phyloP scores from a whole-genome alignment of 2,888 invertebrate genomes.

The Papilio demoleus region DNA sequence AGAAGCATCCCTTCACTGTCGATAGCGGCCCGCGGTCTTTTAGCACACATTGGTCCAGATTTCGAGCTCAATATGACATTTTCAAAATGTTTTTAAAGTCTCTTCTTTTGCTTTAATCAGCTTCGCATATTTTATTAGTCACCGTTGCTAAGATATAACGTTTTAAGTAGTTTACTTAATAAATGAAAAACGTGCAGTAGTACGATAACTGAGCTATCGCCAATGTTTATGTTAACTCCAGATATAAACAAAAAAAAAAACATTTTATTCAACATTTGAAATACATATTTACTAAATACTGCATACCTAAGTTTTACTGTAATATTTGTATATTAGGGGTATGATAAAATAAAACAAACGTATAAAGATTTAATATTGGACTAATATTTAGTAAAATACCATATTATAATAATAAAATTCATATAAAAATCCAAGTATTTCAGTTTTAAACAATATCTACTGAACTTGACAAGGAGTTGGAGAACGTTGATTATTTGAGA shows the following conservation, averaged over 20 bases:
- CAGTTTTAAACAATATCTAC: conserved; percentile 79
- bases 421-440: conserved; percentile 82
- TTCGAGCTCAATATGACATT: too few relatives aligned
- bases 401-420: conserved; percentile 82
- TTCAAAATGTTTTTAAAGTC: too few relatives aligned
- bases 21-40: too few relatives aligned
- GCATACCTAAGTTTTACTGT: neutral
- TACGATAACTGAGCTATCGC: too few relatives aligned
- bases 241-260: neutral
- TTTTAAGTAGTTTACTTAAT: too few relatives aligned
- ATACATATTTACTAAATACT: neutral
- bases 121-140: too few relatives aligned
- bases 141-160: too few relatives aligned
- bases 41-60: too few relatives aligned
- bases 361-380: conserved; percentile 80
- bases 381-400: conserved; percentile 83
- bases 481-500: conserved; percentile 38
- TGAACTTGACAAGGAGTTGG: conserved; percentile 50
- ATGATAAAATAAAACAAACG: conserved; percentile 68
- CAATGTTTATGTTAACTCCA: too few relatives aligned
- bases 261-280: neutral
- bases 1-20: too few relatives aligned
- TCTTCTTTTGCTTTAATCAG: too few relatives aligned
- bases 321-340: conserved; percentile 41
- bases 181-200: too few relatives aligned